Conservation (phyloP, 2,888 invertebrate genomes). For the Vandiemenella viatica region DNA sequence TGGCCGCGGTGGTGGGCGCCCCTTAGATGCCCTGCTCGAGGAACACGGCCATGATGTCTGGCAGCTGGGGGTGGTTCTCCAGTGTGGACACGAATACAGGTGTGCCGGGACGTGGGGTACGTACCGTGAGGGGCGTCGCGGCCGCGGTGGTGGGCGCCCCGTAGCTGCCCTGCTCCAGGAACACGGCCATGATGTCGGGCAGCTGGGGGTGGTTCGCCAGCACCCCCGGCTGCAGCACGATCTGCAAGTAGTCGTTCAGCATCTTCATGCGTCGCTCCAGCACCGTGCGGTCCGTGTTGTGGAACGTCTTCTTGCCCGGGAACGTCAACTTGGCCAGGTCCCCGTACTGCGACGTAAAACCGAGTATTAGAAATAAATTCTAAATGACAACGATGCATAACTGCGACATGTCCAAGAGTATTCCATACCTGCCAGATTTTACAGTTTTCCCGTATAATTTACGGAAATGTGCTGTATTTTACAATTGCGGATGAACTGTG, state of each 20-base stretch:
- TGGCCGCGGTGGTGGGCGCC: too few relatives aligned
- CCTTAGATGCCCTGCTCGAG: constrained; percentile 56
- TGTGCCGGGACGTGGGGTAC: too few relatives aligned
- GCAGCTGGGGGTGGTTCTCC: constrained; percentile 43
- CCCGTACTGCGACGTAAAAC: constrained; percentile 56
- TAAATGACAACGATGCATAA: too few relatives aligned
- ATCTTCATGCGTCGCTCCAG: constrained; percentile 70
- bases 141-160: too few relatives aligned
- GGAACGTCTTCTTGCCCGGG: constrained; percentile 87
- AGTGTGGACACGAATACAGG: too few relatives aligned
- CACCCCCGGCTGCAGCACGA: constrained; percentile 44
- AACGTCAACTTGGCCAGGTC: constrained; percentile 62
- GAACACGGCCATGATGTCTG: constrained; percentile 45
- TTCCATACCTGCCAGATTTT: too few relatives aligned
- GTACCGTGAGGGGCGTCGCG: too few relatives aligned
- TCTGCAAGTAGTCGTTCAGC: constrained; percentile 66
- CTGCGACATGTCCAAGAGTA: too few relatives aligned
- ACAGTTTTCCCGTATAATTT: too few relatives aligned
- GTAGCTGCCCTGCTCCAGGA: constrained; percentile 55
- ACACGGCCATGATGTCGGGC: constrained; percentile 42
- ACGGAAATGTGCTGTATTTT: too few relatives aligned
- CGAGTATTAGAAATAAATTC: too few relatives aligned
- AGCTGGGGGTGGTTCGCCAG: constrained; percentile 45
- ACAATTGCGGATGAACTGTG: too few relatives aligned
- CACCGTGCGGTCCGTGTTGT: constrained; percentile 73